phyloP scores from a whole-genome alignment of 2,113 vertebrate genomes.

The Pedionomus torquatus region DNA sequence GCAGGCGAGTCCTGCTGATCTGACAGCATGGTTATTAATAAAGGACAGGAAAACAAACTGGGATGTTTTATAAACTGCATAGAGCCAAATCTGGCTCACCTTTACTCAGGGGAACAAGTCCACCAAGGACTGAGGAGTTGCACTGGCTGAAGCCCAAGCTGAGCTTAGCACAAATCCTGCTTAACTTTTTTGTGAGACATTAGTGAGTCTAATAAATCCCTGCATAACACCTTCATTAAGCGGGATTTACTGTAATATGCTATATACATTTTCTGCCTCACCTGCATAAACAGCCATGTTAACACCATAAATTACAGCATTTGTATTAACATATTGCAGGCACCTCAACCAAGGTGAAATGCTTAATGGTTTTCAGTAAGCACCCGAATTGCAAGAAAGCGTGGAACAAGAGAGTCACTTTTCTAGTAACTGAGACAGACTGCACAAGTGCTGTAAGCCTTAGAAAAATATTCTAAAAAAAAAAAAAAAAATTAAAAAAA shows the following conservation, averaged over 20 bases:
- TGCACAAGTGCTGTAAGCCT: background rate
- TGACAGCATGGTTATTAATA: background rate
- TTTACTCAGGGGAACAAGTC: background rate
- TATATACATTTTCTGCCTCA: slow-evolving; percentile 23
- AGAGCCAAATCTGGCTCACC: background rate
- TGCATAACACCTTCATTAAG: slow-evolving; percentile 36
- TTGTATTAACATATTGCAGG: background rate
- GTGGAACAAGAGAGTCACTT: background rate
- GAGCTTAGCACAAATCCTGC: background rate
- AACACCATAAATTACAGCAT: slow-evolving; percentile 56
- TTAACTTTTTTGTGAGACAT: background rate
- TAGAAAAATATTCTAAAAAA: slow-evolving; percentile 49
- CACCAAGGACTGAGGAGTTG: background rate
- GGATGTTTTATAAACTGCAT: background rate
- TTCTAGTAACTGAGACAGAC: background rate
- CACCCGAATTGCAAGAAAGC: background rate
- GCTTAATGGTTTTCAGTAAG: slow-evolving; percentile 13
- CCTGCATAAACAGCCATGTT: slow-evolving; percentile 63
- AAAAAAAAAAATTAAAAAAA: background rate
- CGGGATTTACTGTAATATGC: slow-evolving; percentile 20
- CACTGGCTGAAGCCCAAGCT: background rate
- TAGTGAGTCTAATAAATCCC: slow-evolving; percentile 39
- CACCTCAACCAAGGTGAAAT: slow-evolving; percentile 64
- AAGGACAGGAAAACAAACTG: background rate
- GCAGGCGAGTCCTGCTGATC: background rate